phyloP scores from a whole-genome alignment of 1,140 invertebrate genomes.

The Tetranychus cinnabarinus region DNA sequence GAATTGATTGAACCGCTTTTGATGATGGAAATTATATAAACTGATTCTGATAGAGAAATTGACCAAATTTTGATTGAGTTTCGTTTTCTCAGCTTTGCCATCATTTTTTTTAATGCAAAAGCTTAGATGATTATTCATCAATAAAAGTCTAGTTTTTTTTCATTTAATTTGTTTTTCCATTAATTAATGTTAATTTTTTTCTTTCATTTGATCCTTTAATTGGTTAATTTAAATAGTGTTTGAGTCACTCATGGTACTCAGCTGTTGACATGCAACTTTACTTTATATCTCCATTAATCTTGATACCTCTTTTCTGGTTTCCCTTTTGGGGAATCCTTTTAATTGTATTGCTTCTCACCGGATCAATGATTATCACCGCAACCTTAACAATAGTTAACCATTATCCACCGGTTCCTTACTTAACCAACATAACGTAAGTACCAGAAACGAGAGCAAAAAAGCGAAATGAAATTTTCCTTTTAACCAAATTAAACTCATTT shows the following conservation, averaged over 20 bases:
- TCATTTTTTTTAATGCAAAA: too few species aligned
- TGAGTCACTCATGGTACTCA: conserved; percentile 20
- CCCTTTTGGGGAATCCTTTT: conserved; percentile 6
- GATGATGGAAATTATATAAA: too few species aligned
- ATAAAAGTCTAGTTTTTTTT: too few species aligned
- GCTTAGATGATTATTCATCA: too few species aligned
- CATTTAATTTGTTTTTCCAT: too few species aligned
- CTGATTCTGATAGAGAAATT: too few species aligned
- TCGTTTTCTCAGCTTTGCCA: too few species aligned
- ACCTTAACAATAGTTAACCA: conserved; percentile 11
- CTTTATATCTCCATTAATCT: conserved; percentile 16
- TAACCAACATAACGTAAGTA: conserved; percentile 13
- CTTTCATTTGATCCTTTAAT: not conserved
- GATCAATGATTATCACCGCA: conserved; percentile 9
- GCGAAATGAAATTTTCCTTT: too few species aligned
- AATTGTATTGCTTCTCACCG: conserved; percentile 1
- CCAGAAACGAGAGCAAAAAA: not conserved
- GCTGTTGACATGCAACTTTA: conserved; percentile 21
- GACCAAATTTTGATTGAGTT: too few species aligned
- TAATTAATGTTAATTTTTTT: not conserved
- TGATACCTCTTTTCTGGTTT: conserved; percentile 14
- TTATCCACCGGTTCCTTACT: conserved; percentile 15
- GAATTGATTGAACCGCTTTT: too few species aligned
- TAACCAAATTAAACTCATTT: not conserved
- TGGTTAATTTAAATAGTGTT: conserved; percentile 13